Percentiles rank a stretch among this genome's conserved stretches.
phyloP scores from a whole-genome alignment of 2,797 vertebrate genomes.

The Geotrypetes seraphini region DNA sequence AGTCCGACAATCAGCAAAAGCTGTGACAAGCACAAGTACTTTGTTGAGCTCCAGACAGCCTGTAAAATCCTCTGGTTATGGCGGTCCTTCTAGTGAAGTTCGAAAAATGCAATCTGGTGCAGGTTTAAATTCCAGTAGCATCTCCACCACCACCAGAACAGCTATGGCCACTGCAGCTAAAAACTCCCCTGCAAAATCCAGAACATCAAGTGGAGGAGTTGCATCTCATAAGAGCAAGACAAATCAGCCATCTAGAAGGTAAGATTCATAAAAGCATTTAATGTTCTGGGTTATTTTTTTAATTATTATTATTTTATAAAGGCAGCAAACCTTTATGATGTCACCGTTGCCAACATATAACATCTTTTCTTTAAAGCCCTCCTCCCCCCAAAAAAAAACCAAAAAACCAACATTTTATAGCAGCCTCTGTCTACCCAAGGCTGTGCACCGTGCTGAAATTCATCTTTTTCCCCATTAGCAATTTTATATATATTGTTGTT shows the following conservation, averaged over 20 bases:
- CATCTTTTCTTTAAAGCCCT: too few species aligned
- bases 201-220: conserved; percentile 17
- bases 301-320: too few species aligned
- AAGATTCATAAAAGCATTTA: neutral
- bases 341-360: too few species aligned
- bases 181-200: conserved; percentile 39
- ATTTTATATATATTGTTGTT: too few species aligned
- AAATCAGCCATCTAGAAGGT: conserved; percentile 64
- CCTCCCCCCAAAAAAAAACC: too few species aligned
- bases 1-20: conserved; percentile 64
- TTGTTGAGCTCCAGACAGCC: conserved; percentile 54
- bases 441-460: too few species aligned
- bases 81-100: conserved; percentile 16
- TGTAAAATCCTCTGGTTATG: conserved; percentile 56
- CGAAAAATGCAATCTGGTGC: conserved; percentile 54
- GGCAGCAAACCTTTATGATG: too few species aligned
- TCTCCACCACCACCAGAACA: conserved; percentile 37
- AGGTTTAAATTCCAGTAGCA: conserved; percentile 38
- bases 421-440: too few species aligned
- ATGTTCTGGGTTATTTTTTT: conserved; percentile 3
- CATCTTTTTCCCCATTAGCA: too few species aligned
- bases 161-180: conserved; percentile 36
- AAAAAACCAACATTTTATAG: too few species aligned
- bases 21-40: conserved; percentile 47
- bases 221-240: conserved; percentile 60